phyloP scores from a whole-genome alignment of 2,113 vertebrate species.

The Chloropsis hardwickii region DNA sequence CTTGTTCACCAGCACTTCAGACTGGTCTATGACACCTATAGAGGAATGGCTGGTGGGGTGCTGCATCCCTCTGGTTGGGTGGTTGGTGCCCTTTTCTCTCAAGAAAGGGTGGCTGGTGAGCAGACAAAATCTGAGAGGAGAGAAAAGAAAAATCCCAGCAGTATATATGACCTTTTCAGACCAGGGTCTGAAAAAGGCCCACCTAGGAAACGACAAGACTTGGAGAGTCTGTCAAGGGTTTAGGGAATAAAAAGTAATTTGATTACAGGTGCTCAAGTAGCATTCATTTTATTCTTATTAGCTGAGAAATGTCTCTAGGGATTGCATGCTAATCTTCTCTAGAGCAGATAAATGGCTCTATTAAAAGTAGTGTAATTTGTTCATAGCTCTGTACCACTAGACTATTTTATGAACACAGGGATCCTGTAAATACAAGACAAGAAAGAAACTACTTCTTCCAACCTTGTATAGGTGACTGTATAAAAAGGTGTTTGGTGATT shows the following conservation, averaged over 20 bases:
- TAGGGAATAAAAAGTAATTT: constrained; percentile 73
- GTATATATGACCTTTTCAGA: background rate
- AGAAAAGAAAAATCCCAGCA: background rate
- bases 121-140: background rate
- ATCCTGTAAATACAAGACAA: constrained; percentile 60
- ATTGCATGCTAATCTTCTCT: constrained; percentile 62
- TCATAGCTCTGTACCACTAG: constrained; percentile 54
- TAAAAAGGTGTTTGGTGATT: constrained; percentile 32
- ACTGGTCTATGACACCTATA: background rate
- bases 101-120: background rate
- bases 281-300: constrained; percentile 76
- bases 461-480: background rate
- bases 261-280: constrained; percentile 72
- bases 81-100: background rate
- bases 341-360: constrained; percentile 71
- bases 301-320: constrained; percentile 61
- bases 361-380: constrained; percentile 67
- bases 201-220: constrained; percentile 31
- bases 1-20: background rate
- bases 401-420: constrained; percentile 55
- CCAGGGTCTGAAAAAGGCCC: constrained; percentile 16
- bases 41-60: background rate
- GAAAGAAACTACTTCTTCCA: constrained; percentile 40
- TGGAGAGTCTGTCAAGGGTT: constrained; percentile 52
- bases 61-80: background rate